Evolutionary conservation across 2,888 invertebrate species (phyloP).

Genomic region (Carterocephalus palaemon): DNA sequence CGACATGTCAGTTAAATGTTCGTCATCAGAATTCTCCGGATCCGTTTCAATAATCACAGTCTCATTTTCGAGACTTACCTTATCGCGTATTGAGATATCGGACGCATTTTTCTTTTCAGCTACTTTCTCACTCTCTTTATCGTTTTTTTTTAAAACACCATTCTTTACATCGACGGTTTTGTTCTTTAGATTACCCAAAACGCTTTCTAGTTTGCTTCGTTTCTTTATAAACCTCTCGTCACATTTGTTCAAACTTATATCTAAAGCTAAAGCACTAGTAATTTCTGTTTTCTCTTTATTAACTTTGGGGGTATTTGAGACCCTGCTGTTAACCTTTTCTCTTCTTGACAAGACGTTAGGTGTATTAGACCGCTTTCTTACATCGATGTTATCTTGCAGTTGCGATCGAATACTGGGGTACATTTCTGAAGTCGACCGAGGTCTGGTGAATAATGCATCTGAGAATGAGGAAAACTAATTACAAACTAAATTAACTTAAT

Average conservation of each 20-base stretch:
- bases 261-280: conserved; percentile 8
- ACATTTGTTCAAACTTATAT: conserved; percentile 25
- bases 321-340: conserved; percentile 14
- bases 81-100: too few relatives aligned
- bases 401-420: conserved; percentile 10
- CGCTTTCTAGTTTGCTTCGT: conserved; percentile 51
- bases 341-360: conserved; percentile 8
- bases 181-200: conserved; percentile 47
- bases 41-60: background rate
- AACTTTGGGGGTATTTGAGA: conserved; percentile 17
- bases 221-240: conserved; percentile 48
- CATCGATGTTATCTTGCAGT: background rate
- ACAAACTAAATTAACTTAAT: too few relatives aligned
- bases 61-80: too few relatives aligned
- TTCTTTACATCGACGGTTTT: conserved; percentile 32
- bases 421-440: background rate
- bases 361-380: conserved; percentile 1
- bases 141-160: too few relatives aligned
- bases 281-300: conserved; percentile 7
- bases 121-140: too few relatives aligned
- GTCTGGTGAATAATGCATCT: conserved; percentile 40
- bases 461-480: too few relatives aligned
- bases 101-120: too few relatives aligned
- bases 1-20: conserved; percentile 39
- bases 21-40: conserved; percentile 37